These are phyloP conservation scores for Noturus placidus DNA, from an alignment of 2,113 vertebrate species.

Conservation along the genomic window DNA sequence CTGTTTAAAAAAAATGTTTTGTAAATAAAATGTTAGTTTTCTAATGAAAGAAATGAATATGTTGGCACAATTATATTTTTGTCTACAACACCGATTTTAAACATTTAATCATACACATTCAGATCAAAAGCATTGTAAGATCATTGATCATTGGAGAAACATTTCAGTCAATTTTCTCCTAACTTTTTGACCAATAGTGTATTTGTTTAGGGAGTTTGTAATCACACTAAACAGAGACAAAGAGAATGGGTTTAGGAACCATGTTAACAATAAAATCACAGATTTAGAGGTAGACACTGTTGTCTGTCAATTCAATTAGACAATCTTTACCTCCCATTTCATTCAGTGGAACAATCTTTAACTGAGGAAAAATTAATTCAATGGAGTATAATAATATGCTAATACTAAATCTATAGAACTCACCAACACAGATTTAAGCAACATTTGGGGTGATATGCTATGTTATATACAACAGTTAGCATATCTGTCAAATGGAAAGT, in stretches of 20 bases:
- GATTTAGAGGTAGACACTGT: background rate
- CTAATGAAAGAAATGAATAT: no score
- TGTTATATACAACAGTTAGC: no score
- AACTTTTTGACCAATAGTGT: background rate
- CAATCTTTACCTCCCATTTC: no score
- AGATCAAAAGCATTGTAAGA: no score
- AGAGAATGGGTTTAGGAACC: background rate
- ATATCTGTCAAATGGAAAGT: background rate
- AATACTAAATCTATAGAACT: background rate
- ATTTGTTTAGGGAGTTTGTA: background rate
- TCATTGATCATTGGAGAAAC: no score
- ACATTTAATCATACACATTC: no score
- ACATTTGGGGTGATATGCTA: background rate
- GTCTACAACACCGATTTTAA: no score
- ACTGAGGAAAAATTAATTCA: background rate
- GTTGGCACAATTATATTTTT: no score
- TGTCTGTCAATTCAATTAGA: background rate
- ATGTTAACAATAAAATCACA: background rate
- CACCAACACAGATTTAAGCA: background rate
- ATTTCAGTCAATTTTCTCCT: no score
- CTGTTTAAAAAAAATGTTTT: no score
- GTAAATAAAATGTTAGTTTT: no score
- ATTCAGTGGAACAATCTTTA: background rate
- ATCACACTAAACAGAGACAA: conserved; percentile 9
- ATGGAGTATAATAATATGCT: background rate